Evolutionary conservation across 2,113 vertebrate species (phyloP), one percentile per base, ranked within the genome.

Genomic region (Lichenostomus cassidix): DNA sequence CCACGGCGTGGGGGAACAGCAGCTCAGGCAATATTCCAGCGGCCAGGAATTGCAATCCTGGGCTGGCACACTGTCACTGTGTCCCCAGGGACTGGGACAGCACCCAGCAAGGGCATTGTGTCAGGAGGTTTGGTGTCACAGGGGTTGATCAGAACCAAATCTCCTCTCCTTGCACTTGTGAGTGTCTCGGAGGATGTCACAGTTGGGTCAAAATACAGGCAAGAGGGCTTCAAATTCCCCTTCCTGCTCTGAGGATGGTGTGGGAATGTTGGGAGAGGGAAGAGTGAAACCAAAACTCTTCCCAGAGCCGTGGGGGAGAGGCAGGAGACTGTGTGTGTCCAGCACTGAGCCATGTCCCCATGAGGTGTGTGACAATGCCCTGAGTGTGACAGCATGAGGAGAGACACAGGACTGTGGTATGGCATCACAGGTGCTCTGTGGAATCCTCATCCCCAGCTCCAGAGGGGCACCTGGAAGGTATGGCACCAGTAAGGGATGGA

Each of bases 391-490:
- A 21, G 41, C 11, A 53, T 1, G 1, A 1, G 2, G 29, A 19
- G 35, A 46, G 25, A 20, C 29, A 2, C 3, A 1, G 15, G 4
- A 12, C n/a, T 31, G 82, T 41, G 50, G 5, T 1, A 2, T 1
- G 3, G 23, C 64, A 46, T 1, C 11, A 0, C 0, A 0, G 29
- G 4, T 9, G 37, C 2, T 0, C 25, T 8, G 9, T 5, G 7
- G 18, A 47, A 31, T 39, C n/a, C 56, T n/a, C 52, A 18, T 10
- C 13, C 22, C 55, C 8, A 24, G 49, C 62, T 35, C 79, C 0
- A 0, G 69, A 62, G 75, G 27, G 6, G 19, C 73, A 35, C n/a
- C 2, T 2, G 42, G 37, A 53, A 69, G 5, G 15, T 69, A 2
- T 5, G 7, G n/a, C 50, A 13, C 21, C 0, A 2, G 23, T 1